Evolutionary conservation across 2,113 vertebrate species (phyloP).

Genomic region (Podiceps cristatus): DNA sequence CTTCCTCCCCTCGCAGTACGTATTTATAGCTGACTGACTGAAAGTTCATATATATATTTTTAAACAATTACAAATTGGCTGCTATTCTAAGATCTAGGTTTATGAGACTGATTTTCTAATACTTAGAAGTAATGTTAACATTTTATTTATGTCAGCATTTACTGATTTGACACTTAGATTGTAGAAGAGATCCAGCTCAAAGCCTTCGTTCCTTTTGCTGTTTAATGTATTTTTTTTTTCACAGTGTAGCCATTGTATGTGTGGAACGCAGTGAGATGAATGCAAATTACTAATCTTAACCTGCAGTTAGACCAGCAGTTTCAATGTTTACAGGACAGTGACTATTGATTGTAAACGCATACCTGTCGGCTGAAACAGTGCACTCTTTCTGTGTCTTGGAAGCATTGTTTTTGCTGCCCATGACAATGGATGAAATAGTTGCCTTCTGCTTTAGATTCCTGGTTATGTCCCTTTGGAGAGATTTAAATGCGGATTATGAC

Average conservation of each 20-base stretch:
- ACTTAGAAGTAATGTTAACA: not conserved
- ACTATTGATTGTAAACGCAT: slow-evolving; percentile 67
- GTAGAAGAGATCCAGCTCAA: not conserved
- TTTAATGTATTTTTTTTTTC: not conserved
- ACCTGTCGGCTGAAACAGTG: not conserved
- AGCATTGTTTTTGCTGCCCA: not conserved
- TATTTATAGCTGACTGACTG: slow-evolving; percentile 41
- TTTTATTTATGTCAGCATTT: slow-evolving; percentile 36
- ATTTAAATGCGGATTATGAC: not conserved
- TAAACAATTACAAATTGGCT: slow-evolving; percentile 20
- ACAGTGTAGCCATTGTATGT: not conserved
- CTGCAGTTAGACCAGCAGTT: slow-evolving; percentile 6
- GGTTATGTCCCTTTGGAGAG: not conserved
- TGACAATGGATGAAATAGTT: not conserved
- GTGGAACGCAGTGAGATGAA: not conserved
- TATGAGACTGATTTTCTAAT: not conserved
- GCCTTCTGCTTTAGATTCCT: slow-evolving; percentile 17
- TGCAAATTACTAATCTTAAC: not conserved
- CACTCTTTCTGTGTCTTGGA: not conserved
- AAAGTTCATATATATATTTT: slow-evolving; percentile 3
- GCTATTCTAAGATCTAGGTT: slow-evolving; percentile 28
- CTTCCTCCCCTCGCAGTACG: not conserved
- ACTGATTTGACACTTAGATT: not conserved
- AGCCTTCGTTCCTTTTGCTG: not conserved
- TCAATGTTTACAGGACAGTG: slow-evolving; percentile 62